These are phyloP conservation scores for Trilocha varians DNA, from an alignment of 2,888 invertebrate species.

Conservation along the genomic window DNA sequence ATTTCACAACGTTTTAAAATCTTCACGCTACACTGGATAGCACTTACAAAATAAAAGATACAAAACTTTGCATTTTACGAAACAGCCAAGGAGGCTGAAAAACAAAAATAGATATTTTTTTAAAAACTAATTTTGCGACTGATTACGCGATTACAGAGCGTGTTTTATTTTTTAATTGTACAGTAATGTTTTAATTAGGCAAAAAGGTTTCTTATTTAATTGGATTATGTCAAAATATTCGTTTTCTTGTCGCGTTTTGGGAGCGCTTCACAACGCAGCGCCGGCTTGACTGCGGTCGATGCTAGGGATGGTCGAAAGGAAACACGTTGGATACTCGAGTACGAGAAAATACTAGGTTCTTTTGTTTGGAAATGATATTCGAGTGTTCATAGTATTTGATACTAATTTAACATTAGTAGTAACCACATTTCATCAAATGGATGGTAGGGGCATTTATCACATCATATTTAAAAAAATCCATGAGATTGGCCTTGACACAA, in stretches of 20 bases:
- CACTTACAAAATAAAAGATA: conserved; percentile 19
- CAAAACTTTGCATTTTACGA: conserved; percentile 40
- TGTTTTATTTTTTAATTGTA: background rate
- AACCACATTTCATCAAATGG: too few species aligned
- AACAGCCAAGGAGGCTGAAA: conserved; percentile 59
- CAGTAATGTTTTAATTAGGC: conserved; percentile 32
- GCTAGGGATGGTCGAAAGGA: conserved; percentile 48
- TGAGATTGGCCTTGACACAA: too few species aligned
- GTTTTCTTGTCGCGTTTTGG: conserved; percentile 38
- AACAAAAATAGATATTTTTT: conserved; percentile 54
- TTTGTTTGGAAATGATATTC: too few species aligned
- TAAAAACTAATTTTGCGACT: background rate
- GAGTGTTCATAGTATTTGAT: too few species aligned
- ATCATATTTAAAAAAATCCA: too few species aligned
- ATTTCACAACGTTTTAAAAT: conserved; percentile 19
- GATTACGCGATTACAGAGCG: too few species aligned
- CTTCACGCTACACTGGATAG: conserved; percentile 28
- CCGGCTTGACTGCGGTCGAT: conserved; percentile 53
- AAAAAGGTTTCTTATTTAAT: conserved; percentile 41
- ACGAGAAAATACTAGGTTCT: too few species aligned
- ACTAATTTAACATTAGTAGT: too few species aligned
- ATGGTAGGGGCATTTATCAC: too few species aligned
- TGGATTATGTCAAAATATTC: conserved; percentile 44
- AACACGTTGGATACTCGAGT: too few species aligned
- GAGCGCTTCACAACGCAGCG: conserved; percentile 38